A percentile compares a stretch with the other conserved stretches of the same genome.
Conservation (phyloP, 2,888 invertebrate species). For the Ramazzottius varieornatus region DNA sequence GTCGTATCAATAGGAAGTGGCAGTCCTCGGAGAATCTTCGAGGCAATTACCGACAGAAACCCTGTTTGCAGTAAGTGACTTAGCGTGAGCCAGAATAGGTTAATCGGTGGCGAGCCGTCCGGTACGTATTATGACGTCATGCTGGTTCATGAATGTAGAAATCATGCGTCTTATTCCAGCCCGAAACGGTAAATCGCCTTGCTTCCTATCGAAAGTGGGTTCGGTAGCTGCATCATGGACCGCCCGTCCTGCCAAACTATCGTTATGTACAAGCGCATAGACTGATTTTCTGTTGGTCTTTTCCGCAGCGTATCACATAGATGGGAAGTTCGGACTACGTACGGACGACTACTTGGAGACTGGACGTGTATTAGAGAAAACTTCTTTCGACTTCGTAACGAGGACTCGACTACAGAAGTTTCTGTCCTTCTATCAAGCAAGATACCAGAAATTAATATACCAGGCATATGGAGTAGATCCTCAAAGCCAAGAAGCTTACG, state of each 20-base stretch:
- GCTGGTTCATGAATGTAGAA: conserved; percentile 4
- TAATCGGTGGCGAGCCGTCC: no score
- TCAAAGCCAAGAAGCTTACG: conserved; percentile 64
- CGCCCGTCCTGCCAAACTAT: no score
- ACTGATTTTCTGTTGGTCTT: no score
- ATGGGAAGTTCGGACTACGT: not conserved
- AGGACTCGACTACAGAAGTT: not conserved
- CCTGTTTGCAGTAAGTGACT: conserved; percentile 3
- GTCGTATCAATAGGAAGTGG: not conserved
- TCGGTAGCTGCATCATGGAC: no score
- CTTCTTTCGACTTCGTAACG: not conserved
- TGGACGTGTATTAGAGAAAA: not conserved
- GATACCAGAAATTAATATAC: not conserved
- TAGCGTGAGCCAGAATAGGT: no score
- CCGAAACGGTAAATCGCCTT: no score
- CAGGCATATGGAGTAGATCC: conserved; percentile 38
- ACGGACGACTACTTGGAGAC: not conserved
- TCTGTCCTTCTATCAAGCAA: not conserved
- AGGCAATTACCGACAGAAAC: not conserved
- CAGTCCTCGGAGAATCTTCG: not conserved
- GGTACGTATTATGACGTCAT: no score
- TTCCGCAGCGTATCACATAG: not conserved
- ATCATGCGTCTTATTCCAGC: no score
- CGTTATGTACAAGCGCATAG: no score
- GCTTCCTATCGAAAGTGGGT: no score